Evolutionary conservation across 2,113 vertebrate genomes (phyloP).

Genomic region (Ammospiza nelsoni): DNA sequence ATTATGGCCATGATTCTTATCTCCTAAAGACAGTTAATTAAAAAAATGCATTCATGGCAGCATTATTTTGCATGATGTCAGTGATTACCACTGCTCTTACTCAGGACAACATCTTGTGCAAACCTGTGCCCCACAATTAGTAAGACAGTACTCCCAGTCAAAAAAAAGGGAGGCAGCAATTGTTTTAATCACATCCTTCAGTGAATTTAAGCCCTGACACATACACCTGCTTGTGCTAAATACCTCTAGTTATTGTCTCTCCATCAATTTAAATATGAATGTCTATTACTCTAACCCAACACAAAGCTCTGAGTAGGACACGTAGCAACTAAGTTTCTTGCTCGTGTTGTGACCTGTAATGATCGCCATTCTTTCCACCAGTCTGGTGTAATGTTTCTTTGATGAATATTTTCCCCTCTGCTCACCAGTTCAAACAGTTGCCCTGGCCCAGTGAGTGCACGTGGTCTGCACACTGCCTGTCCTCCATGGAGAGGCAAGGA

Average conservation of each 20-base stretch:
- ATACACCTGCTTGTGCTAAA: background rate
- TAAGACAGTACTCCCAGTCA: background rate
- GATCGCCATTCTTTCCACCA: background rate
- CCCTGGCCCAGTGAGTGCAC: background rate
- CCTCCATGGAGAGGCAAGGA: background rate
- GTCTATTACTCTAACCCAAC: background rate
- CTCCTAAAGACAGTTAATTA: background rate
- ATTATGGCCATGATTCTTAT: background rate
- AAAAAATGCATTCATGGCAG: background rate
- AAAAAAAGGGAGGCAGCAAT: background rate
- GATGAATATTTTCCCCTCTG: background rate
- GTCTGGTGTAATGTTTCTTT: background rate
- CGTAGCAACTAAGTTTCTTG: background rate
- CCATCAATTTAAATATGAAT: background rate
- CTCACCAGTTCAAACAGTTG: background rate
- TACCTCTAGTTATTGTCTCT: background rate
- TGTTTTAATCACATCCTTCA: background rate
- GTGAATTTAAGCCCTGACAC: conserved; percentile 24
- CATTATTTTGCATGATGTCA: conserved; percentile 4
- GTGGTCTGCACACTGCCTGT: background rate
- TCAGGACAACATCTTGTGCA: conserved; percentile 8
- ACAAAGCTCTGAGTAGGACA: background rate
- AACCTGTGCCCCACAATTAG: background rate
- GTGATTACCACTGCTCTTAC: background rate
- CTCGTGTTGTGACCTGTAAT: conserved; percentile 13